These are phyloP conservation scores for Acutogordius australiensis DNA, from an alignment of 2,888 invertebrate genomes.

Conservation along the genomic window DNA sequence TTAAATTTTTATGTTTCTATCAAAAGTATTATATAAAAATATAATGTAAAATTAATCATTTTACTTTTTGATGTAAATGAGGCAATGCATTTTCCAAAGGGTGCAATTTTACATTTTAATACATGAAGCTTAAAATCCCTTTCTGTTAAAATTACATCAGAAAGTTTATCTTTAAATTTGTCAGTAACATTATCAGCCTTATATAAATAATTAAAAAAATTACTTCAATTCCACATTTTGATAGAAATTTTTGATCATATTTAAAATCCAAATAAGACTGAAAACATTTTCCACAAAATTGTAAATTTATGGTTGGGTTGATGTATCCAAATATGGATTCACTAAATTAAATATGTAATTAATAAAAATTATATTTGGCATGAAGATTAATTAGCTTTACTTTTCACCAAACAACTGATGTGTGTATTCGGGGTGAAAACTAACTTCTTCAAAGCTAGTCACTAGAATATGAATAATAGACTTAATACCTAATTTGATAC, in stretches of 20 bases:
- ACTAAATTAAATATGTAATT: neutral
- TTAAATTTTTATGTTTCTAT: no score
- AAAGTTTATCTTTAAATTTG: neutral
- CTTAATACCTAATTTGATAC: no score
- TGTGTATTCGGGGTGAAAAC: slow-evolving; percentile 9
- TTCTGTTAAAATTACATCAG: neutral
- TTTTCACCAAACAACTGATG: slow-evolving; percentile 8
- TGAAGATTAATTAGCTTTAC: neutral
- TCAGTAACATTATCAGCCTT: neutral
- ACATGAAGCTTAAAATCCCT: neutral
- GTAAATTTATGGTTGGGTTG: neutral
- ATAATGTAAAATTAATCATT: no score
- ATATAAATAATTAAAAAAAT: neutral
- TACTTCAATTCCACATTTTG: neutral
- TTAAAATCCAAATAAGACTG: neutral
- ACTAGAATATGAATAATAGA: no score
- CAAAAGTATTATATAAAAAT: no score
- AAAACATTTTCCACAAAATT: neutral
- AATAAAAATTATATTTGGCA: neutral
- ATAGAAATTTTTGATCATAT: neutral
- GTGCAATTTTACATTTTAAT: neutral
- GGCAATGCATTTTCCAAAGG: neutral
- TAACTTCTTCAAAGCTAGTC: no score
- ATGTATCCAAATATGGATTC: slow-evolving; percentile 8
- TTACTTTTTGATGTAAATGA: neutral